phyloP scores from a whole-genome alignment of 2,888 invertebrate species.

The Platynereis dumerilii region DNA sequence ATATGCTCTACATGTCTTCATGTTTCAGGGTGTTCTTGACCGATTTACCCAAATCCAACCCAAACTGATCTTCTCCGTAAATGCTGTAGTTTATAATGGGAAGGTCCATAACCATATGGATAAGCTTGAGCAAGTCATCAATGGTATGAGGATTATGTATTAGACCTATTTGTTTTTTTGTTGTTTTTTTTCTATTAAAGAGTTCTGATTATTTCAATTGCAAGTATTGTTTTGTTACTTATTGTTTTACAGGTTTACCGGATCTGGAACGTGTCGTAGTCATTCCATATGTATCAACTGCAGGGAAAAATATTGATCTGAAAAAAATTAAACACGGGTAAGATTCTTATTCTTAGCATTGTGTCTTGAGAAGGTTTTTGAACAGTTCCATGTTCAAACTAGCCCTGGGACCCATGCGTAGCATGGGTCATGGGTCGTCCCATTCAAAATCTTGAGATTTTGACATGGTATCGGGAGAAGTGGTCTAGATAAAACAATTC shows the following conservation, averaged over 20 bases:
- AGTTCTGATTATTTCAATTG: too few relatives aligned
- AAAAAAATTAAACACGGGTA: constrained; percentile 51
- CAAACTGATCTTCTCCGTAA: constrained; percentile 67
- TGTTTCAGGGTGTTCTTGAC: constrained; percentile 64
- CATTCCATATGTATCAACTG: constrained; percentile 52
- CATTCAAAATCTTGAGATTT: too few relatives aligned
- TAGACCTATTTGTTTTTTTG: too few relatives aligned
- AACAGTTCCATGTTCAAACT: too few relatives aligned
- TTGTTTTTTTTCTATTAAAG: too few relatives aligned
- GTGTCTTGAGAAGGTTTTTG: too few relatives aligned
- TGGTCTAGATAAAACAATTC: too few relatives aligned
- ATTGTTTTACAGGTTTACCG: constrained; percentile 49
- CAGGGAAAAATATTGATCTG: constrained; percentile 44
- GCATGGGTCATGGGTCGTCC: too few relatives aligned
- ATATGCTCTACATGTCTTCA: too few relatives aligned
- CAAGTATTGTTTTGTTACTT: too few relatives aligned
- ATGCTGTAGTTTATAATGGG: constrained; percentile 68
- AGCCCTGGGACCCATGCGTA: too few relatives aligned
- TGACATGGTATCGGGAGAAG: too few relatives aligned
- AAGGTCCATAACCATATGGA: constrained; percentile 66
- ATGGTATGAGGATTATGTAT: constrained; percentile 45
- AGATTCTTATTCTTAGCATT: background rate
- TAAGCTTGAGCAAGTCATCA: constrained; percentile 65
- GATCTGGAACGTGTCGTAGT: constrained; percentile 59
- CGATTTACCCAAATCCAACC: constrained; percentile 67